Evolutionary conservation across 2,888 invertebrate species (phyloP).

Genomic region (Caenorhabditis doughertyi): DNA sequence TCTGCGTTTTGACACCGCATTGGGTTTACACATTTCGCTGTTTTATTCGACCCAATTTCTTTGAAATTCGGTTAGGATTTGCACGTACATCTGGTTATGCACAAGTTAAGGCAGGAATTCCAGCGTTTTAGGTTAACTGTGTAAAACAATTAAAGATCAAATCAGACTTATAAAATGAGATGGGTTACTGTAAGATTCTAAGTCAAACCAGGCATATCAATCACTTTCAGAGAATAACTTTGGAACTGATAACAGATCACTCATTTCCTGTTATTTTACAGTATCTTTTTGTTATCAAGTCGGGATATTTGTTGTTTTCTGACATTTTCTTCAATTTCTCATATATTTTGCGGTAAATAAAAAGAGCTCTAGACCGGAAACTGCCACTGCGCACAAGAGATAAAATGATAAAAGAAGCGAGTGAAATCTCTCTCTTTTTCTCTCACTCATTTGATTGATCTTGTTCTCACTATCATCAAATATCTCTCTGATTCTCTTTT

Average conservation of each 20-base stretch:
- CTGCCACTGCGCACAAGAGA: slow-evolving; percentile 4
- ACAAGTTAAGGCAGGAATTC: no score
- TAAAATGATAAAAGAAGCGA: slow-evolving; percentile 24
- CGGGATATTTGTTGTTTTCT: not conserved
- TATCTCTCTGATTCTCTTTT: slow-evolving; percentile 4
- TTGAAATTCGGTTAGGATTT: not conserved
- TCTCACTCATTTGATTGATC: slow-evolving; percentile 33
- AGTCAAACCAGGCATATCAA: no score
- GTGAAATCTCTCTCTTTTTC: slow-evolving; percentile 4
- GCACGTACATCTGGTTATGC: no score
- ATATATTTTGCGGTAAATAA: slow-evolving; percentile 19
- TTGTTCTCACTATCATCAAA: slow-evolving; percentile 27
- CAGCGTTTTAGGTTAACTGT: no score
- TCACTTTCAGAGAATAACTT: no score
- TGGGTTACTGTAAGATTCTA: no score
- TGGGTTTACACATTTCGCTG: not conserved
- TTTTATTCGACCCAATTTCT: not conserved
- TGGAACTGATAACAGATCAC: no score
- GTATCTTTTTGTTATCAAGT: slow-evolving; percentile 15
- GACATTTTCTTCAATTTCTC: not conserved
- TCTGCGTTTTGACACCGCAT: slow-evolving; percentile 29
- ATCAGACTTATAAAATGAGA: no score
- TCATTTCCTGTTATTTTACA: no score
- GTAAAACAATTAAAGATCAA: no score
- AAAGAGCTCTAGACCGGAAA: slow-evolving; percentile 36